phyloP scores from a whole-genome alignment of 2,797 vertebrate genomes.

The Eospalax fontanierii region DNA sequence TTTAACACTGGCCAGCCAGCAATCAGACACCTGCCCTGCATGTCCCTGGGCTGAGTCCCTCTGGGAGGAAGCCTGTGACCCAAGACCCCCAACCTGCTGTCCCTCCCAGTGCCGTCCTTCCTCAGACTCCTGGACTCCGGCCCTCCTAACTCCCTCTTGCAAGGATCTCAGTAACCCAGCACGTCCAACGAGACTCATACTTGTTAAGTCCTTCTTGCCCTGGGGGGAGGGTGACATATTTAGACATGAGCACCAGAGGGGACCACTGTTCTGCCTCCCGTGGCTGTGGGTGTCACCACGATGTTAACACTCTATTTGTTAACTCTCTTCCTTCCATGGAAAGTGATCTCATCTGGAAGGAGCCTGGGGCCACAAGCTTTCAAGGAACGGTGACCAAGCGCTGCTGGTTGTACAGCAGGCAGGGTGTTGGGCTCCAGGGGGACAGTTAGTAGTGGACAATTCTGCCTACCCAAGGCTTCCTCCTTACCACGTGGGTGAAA shows the following conservation, averaged over 20 bases:
- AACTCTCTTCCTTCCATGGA: neutral
- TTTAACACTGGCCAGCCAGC: neutral
- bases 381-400: accelerated
- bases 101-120: accelerated
- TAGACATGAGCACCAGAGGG: accelerated
- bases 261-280: accelerated
- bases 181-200: neutral
- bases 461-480: neutral
- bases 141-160: neutral
- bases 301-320: accelerated
- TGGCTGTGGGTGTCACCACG: no score
- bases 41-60: neutral
- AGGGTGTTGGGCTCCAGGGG: slow-evolving; percentile 58
- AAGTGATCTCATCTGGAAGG: no score
- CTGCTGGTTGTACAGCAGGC: accelerated
- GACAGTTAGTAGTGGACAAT: accelerated
- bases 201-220: neutral
- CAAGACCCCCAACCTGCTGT: neutral
- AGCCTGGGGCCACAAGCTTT: neutral
- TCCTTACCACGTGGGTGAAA: accelerated
- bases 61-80: neutral
- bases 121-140: accelerated
- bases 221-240: neutral
- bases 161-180: neutral
- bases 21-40: neutral